Evolutionary conservation across 2,888 invertebrate species (phyloP), one percentile per base, ranked within the genome.

Genomic region (Sphinx pinastri): DNA sequence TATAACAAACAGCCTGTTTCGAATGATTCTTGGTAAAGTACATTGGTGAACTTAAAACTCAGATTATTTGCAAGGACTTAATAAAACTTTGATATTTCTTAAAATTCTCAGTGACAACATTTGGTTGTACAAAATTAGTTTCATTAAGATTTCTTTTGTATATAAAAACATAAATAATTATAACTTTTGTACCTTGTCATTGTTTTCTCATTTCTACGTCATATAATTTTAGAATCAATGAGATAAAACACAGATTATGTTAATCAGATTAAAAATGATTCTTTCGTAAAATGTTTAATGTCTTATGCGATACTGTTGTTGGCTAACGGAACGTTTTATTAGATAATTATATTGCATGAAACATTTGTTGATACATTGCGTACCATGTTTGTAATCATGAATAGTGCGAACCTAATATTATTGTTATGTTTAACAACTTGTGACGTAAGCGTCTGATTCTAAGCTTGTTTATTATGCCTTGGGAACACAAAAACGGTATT

Each of bases 1-100:
- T 60, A 49, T 63, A 49, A 63, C 63, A 63, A 49, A 63, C 63
- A 63, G 14, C 19, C 45, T 47, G 60, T 49, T 19, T 25, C 45
- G 12, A 19, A 49, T 19, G 19, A 19, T 63, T 49, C 47, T 47
- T 16, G 7, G 7, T 49, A 49, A n/a, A 16, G 16, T 60, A 12
- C 51, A 51, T 2, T 2, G 14, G 51, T 12, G 12, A 57, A 19
- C 13, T 14, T 11, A 47, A 47, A 49, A 8, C 47, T 16, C 2
- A 47, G 13, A 16, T 12, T 31, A 59, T 47, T 47, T 60, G 47
- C 47, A 45, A 60, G 1, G 38, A 47, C 45, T 45, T n/a, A n/a
- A 4, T n/a, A n/a, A 4, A 45, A 10, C 16, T 13, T 25, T 25
- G 1, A 25, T 25, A 38, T 60, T 6, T 51, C 10, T 14, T 25